Evolutionary conservation across 35 echinoderm and acorn worm species (phyloP).

Genomic region (Ophioderma brevispina): DNA sequence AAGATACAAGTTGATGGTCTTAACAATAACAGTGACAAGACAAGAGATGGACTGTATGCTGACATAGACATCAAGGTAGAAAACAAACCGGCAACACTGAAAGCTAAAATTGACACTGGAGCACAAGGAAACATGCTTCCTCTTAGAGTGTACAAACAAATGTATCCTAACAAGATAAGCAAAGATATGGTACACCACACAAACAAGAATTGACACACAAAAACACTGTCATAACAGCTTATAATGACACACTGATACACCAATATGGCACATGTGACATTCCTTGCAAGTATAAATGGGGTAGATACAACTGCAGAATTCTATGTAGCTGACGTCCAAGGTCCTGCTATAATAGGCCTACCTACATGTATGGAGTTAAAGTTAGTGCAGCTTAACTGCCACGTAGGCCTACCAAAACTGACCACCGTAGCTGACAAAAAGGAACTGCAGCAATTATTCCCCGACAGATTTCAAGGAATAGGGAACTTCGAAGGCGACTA

Average conservation of each 20-base stretch:
- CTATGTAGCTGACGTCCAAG: constrained; percentile 36
- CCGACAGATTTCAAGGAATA: constrained; percentile 64
- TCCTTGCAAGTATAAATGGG: background rate
- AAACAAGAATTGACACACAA: background rate
- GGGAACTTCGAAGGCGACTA: constrained; percentile 37
- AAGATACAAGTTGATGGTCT: no score
- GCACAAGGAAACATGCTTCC: constrained; percentile 28
- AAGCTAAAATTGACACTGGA: constrained; percentile 34
- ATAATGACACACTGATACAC: constrained; percentile 18
- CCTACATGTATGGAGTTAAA: constrained; percentile 10
- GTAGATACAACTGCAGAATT: constrained; percentile 3
- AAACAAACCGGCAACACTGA: no score
- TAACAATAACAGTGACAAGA: no score
- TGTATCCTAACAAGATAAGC: constrained; percentile 37
- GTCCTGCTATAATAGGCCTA: constrained; percentile 45
- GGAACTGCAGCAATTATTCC: constrained; percentile 26
- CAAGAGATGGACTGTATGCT: no score
- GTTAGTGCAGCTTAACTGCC: constrained; percentile 18
- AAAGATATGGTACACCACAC: background rate
- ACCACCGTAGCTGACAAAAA: background rate
- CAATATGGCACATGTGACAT: background rate
- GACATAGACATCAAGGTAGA: no score
- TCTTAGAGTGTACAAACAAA: constrained; percentile 31
- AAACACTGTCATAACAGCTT: constrained; percentile 31
- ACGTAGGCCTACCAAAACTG: background rate